These are phyloP conservation scores for Notothenia coriiceps DNA, from an alignment of 2,113 vertebrate genomes.

Conservation along the genomic window DNA sequence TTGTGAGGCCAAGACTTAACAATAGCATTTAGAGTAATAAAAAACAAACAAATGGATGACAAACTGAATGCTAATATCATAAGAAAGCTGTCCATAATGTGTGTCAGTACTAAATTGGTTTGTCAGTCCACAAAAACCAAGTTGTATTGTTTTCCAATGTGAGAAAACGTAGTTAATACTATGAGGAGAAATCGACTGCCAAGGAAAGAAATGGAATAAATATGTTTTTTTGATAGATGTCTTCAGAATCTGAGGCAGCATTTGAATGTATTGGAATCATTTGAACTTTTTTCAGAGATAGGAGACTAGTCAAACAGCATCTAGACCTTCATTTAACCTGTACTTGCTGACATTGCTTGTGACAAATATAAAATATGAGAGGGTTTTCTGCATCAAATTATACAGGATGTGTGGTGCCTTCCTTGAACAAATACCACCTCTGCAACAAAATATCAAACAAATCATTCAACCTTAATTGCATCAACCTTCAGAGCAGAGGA, in stretches of 20 bases:
- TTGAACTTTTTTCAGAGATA: neutral
- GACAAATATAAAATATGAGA: neutral
- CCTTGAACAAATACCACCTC: neutral
- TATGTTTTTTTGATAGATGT: neutral
- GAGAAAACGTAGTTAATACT: neutral
- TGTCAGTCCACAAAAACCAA: neutral
- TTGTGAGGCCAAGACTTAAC: neutral
- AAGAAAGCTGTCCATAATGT: conserved; percentile 43
- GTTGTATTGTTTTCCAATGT: neutral
- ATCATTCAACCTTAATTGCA: neutral
- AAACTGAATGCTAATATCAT: conserved; percentile 40
- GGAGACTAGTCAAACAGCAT: neutral
- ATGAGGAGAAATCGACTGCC: neutral
- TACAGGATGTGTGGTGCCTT: neutral
- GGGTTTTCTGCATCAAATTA: neutral
- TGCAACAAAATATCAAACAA: neutral
- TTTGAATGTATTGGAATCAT: too few species aligned
- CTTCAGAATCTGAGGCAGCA: neutral
- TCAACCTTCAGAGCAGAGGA: conserved; percentile 1
- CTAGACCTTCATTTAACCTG: neutral
- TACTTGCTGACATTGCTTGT: neutral
- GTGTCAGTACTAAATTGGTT: conserved; percentile 4
- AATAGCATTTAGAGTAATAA: conserved; percentile 23
- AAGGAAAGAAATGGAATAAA: neutral
- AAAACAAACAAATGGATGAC: conserved; percentile 46